Percentiles rank a stretch among this genome's conserved stretches.
Conservation (phyloP, 1,140 invertebrate genomes). For the Heliothis virescens region DNA sequence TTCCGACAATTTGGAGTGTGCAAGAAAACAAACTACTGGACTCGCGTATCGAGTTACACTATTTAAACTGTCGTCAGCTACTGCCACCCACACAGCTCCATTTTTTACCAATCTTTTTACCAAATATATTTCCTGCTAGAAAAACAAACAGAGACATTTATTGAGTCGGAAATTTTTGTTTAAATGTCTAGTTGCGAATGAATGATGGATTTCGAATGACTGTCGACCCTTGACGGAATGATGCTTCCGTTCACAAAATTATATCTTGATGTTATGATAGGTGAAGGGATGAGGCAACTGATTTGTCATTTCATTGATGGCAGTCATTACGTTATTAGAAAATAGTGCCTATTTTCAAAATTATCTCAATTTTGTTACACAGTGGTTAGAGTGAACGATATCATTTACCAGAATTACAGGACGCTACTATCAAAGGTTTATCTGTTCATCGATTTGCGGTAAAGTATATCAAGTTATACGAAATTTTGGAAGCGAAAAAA, state of each 20-base stretch:
- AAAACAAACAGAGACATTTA: slow-evolving; percentile 83
- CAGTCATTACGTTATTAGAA: slow-evolving; percentile 34
- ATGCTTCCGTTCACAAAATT: slow-evolving; percentile 68
- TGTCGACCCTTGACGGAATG: slow-evolving; percentile 68
- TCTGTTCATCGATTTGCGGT: slow-evolving; percentile 76
- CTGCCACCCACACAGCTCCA: slow-evolving; percentile 78
- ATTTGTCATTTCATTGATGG: slow-evolving; percentile 37
- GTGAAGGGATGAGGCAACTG: slow-evolving; percentile 11
- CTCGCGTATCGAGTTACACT: slow-evolving; percentile 78
- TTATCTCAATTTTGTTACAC: not conserved
- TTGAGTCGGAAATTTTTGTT: slow-evolving; percentile 77
- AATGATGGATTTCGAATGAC: slow-evolving; percentile 83
- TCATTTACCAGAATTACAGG: slow-evolving; percentile 23
- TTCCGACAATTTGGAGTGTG: slow-evolving; percentile 72
- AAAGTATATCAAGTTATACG: slow-evolving; percentile 80
- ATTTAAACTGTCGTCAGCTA: slow-evolving; percentile 84
- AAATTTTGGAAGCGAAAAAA: slow-evolving; percentile 67
- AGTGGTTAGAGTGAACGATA: slow-evolving; percentile 10
- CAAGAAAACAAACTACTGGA: slow-evolving; percentile 80
- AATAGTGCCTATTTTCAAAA: not conserved
- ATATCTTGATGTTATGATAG: slow-evolving; percentile 46
- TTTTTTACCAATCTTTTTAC: slow-evolving; percentile 78
- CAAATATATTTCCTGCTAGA: slow-evolving; percentile 84
- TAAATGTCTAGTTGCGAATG: slow-evolving; percentile 77
- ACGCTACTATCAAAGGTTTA: slow-evolving; percentile 55